Conservation (phyloP, 2,113 vertebrate genomes). For the Salvelinus namaycush region DNA sequence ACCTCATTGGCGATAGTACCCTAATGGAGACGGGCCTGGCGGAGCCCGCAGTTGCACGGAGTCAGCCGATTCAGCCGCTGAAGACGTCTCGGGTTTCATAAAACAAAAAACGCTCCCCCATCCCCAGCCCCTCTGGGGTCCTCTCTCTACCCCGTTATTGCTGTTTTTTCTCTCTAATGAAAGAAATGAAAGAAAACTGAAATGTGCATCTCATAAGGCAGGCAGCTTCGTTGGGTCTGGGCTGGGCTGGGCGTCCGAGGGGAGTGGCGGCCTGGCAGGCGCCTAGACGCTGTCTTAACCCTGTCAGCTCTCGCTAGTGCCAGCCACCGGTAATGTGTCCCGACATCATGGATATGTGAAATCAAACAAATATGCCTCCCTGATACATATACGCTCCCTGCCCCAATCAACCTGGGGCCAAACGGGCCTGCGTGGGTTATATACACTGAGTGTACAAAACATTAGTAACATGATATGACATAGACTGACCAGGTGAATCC, state of each 20-base stretch:
- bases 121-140: constrained; percentile 14
- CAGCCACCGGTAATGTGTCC: constrained; percentile 45
- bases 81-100: constrained; percentile 59
- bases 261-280: neutral
- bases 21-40: constrained; percentile 9
- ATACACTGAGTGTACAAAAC: no score
- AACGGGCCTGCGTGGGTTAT: no score
- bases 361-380: constrained; percentile 34
- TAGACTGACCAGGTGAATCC: no score
- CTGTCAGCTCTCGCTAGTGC: constrained; percentile 45
- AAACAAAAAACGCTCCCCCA: constrained; percentile 35
- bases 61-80: constrained; percentile 25
- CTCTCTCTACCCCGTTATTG: constrained; percentile 33
- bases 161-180: constrained; percentile 46
- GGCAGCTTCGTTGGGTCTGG: neutral
- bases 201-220: constrained; percentile 36
- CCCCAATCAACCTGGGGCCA: no score
- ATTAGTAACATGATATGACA: no score
- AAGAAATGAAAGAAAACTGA: constrained; percentile 46
- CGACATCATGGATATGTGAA: constrained; percentile 32
- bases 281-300: constrained; percentile 4
- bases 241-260: neutral
- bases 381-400: constrained; percentile 1
- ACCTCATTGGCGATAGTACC: constrained; percentile 8
- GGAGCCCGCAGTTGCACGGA: neutral